These are phyloP conservation scores for Labeo calbasu DNA, from an alignment of 2,797 vertebrate species.

Conservation along the genomic window DNA sequence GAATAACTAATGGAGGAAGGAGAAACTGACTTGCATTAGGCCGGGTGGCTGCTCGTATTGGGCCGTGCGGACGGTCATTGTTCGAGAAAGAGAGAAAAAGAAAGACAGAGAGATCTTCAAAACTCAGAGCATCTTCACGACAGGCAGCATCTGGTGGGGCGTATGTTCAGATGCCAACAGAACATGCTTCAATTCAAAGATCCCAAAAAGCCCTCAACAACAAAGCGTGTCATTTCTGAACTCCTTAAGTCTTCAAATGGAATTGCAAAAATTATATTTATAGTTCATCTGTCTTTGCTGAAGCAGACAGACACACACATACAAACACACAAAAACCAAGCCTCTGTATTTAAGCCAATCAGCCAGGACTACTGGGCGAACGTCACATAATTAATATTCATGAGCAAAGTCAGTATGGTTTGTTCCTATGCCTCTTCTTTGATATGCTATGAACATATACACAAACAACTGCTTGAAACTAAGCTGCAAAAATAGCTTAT, in stretches of 20 bases:
- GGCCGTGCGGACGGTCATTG: not conserved
- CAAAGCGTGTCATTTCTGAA: not conserved
- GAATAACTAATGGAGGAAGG: conserved; percentile 41
- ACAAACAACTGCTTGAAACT: not conserved
- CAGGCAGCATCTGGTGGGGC: conserved; percentile 23
- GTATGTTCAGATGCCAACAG: conserved; percentile 12
- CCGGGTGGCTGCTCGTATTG: conserved; percentile 14
- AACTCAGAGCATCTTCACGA: conserved; percentile 12
- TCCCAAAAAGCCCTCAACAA: not conserved
- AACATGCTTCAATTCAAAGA: not conserved
- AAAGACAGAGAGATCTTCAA: conserved; percentile 6
- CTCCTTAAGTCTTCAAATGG: not conserved
- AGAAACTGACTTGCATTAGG: conserved; percentile 39
- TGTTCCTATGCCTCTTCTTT: not conserved
- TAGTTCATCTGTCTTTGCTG: not conserved
- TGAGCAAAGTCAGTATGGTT: not conserved
- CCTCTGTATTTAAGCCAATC: not conserved
- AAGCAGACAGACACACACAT: not conserved
- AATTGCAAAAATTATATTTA: not conserved
- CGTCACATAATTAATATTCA: not conserved
- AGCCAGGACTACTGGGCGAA: not conserved
- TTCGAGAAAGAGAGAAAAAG: not conserved
- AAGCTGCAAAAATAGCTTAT: not conserved
- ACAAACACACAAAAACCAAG: not conserved
- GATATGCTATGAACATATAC: not conserved